Percentiles rank a stretch among this genome's conserved stretches.
Evolutionary conservation across 2,888 invertebrate species (phyloP).

Genomic region (Andrena chrysosceles): DNA sequence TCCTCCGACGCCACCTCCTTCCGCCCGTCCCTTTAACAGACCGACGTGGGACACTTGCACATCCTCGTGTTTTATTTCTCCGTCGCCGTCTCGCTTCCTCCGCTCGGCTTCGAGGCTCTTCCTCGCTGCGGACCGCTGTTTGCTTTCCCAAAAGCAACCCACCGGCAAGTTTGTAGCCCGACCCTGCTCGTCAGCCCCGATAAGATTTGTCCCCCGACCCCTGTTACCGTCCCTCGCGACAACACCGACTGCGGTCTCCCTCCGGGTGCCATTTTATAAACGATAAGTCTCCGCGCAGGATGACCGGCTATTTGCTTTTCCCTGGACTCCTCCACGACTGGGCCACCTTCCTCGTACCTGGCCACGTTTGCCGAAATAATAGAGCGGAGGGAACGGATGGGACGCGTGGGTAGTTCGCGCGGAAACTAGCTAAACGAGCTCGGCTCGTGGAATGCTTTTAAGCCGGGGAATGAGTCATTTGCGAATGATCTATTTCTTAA

Average conservation of each 20-base stretch:
- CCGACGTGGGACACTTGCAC: slow-evolving; percentile 30
- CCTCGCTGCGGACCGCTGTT: slow-evolving; percentile 55
- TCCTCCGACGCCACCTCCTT: slow-evolving; percentile 4
- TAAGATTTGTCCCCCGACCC: slow-evolving; percentile 62
- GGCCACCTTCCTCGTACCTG: slow-evolving; percentile 6
- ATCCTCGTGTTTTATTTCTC: slow-evolving; percentile 39
- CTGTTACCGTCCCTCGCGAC: slow-evolving; percentile 1
- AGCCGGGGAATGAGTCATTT: not conserved
- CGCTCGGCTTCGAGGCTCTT: slow-evolving; percentile 24
- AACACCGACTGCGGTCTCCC: slow-evolving; percentile 13
- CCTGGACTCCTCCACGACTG: slow-evolving; percentile 11
- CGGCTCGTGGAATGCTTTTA: not conserved
- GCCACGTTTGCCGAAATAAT: slow-evolving; percentile 45
- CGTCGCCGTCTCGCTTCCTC: slow-evolving; percentile 15
- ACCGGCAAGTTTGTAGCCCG: slow-evolving; percentile 21
- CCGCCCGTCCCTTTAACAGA: not conserved
- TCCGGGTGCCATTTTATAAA: slow-evolving; percentile 56
- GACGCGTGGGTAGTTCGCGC: not conserved
- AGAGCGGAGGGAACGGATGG: slow-evolving; percentile 25
- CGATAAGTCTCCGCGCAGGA: slow-evolving; percentile 58
- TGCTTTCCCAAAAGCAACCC: slow-evolving; percentile 69
- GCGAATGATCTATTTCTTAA: not conserved
- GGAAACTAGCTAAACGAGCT: not conserved
- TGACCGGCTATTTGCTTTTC: slow-evolving; percentile 60
- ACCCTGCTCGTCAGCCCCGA: slow-evolving; percentile 48